Evolutionary conservation across 2,113 vertebrate genomes (phyloP).

Genomic region (Chaetops frenatus): DNA sequence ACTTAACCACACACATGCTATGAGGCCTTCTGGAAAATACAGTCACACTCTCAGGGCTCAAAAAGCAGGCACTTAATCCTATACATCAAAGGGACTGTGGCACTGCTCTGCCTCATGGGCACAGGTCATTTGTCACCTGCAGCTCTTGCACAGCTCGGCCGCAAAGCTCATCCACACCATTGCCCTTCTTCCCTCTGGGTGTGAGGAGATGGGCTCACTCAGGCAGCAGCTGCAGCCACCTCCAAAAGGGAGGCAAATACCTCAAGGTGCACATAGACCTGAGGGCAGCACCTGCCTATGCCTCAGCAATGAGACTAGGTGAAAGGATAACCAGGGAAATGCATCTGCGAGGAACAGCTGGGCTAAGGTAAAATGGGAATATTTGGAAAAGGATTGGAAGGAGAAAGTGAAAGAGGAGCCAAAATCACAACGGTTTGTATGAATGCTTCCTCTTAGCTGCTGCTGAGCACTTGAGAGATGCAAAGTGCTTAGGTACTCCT

Average conservation of each 20-base stretch:
- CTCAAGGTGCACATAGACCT: not conserved
- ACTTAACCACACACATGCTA: rapidly evolving
- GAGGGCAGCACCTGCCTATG: not conserved
- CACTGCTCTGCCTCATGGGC: not conserved
- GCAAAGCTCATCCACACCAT: not conserved
- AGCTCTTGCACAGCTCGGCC: not conserved
- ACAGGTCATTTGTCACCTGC: not conserved
- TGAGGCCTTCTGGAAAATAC: not conserved
- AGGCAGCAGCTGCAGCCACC: not conserved
- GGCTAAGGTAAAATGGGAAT: not conserved
- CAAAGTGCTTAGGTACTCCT: not conserved
- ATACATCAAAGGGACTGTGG: not conserved
- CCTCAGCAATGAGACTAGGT: not conserved
- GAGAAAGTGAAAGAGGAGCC: not conserved
- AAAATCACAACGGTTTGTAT: not conserved
- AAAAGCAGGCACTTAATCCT: not conserved
- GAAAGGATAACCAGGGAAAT: not conserved
- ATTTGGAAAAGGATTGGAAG: not conserved
- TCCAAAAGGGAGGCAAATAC: not conserved
- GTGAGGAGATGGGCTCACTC: not conserved
- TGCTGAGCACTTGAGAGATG: not conserved
- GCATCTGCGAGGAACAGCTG: too few species aligned
- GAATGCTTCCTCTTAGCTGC: not conserved
- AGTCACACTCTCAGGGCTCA: not conserved
- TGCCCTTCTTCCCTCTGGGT: not conserved